Base-by-base conservation (phyloP, 1,140 invertebrate genomes). In the Pomacea maculata region DNA sequence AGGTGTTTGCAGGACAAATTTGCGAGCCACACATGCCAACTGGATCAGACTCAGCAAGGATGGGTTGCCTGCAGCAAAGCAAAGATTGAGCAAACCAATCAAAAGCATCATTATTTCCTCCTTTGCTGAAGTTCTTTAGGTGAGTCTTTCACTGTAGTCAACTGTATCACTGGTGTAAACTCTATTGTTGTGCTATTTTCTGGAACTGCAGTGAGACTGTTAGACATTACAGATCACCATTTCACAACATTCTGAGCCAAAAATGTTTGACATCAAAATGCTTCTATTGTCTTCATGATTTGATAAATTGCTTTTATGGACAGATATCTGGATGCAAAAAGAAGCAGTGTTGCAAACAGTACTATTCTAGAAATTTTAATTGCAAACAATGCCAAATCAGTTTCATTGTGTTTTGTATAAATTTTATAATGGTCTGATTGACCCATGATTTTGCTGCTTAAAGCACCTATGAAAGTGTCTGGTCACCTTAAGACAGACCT, bases 61-160 rank as follows among this genome's bases (percentile, higher is more conserved):
- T 9, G 79, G 79, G 21, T 75, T 71, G 52, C 72, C 79, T 80
- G 73, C n/a, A 67, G 67, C 77, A 78, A 15, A 77, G 21, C 77
- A 78, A 15, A 77, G 21, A 67, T 12, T 57, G 25, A 75, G 12
- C 15, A 21, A 6, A n/a, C 54, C 0, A 57, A 21, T 11, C 15
- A 55, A 52, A 75, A 21, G 21, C 73, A 75, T 19, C 25, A n/a
- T 61, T 57, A 34, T 63, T 63, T 63, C 21, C 11, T 12, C 29
- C 11, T 25, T 25, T 70, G 67, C 1, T 70, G 14, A 70, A 70
- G 21, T 15, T 8, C 29, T 34, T 25, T 21, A 70, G 21, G 29
- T 25, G 6, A 70, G 21, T 25, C 29, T 25, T 34, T 25, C 21
- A 45, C 34, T 45, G 34, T 45, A 6, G 34, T 45, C 0, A 45